Conservation (phyloP, 2,888 invertebrate species). For the Megaustenia siamemsis region DNA sequence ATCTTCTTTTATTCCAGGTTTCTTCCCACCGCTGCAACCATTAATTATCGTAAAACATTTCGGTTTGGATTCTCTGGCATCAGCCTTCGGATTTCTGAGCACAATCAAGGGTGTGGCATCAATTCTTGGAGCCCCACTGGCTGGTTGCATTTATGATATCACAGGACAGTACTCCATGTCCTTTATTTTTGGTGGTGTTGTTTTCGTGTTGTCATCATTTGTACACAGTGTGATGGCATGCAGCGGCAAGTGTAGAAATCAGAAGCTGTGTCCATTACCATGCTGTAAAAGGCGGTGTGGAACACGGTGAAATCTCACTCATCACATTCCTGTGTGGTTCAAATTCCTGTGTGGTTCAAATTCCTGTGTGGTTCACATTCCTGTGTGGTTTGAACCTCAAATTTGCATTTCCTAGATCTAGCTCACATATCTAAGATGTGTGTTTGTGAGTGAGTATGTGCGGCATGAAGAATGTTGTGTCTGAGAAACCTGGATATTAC, state of each 20-base stretch:
- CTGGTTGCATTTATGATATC: slow-evolving; percentile 49
- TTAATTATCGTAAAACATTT: slow-evolving; percentile 55
- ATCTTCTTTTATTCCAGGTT: slow-evolving; percentile 43
- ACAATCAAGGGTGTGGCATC: slow-evolving; percentile 52
- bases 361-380: too few species aligned
- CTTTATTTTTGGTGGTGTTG: slow-evolving; percentile 48
- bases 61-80: slow-evolving; percentile 52
- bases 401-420: too few species aligned
- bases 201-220: slow-evolving; percentile 40
- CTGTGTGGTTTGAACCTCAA: too few species aligned
- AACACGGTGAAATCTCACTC: too few species aligned
- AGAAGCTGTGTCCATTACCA: too few species aligned
- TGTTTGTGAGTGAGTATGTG: too few species aligned
- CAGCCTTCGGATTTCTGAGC: slow-evolving; percentile 56
- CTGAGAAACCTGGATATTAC: too few species aligned
- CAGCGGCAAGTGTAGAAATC: not conserved
- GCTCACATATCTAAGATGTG: too few species aligned
- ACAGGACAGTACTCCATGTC: slow-evolving; percentile 46
- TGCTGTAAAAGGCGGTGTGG: too few species aligned
- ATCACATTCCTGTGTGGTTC: too few species aligned
- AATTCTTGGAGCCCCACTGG: slow-evolving; percentile 52
- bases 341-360: too few species aligned
- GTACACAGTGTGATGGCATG: slow-evolving; percentile 36
- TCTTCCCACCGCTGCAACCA: slow-evolving; percentile 57
- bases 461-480: too few species aligned